These are phyloP conservation scores for Spongia lamella DNA, from an alignment of 37 sponge, comb jelly and placozoan genomes.

Conservation along the genomic window DNA sequence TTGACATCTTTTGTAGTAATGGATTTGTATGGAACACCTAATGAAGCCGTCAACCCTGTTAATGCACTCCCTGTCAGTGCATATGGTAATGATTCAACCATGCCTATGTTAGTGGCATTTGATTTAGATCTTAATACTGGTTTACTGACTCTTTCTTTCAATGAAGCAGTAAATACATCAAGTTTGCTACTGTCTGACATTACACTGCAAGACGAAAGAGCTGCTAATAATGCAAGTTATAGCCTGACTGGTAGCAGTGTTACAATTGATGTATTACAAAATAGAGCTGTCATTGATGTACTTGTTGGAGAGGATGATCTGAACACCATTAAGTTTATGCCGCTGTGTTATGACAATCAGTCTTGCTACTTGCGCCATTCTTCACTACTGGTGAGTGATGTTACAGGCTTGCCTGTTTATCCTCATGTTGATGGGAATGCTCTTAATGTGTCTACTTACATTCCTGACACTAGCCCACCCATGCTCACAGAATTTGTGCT, in stretches of 20 bases:
- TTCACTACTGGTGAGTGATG: conserved; percentile 40
- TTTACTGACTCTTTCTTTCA: conserved; percentile 59
- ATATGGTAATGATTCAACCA: conserved; percentile 50
- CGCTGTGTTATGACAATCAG: conserved; percentile 28
- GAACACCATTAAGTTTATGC: conserved; percentile 44
- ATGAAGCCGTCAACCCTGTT: conserved; percentile 40
- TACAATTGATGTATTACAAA: conserved; percentile 1
- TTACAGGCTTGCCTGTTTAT: conserved; percentile 18
- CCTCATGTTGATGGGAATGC: conserved; percentile 26
- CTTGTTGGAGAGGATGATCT: conserved; percentile 42
- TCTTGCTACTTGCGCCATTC: conserved; percentile 64
- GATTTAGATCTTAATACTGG: conserved; percentile 76
- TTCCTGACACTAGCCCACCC: conserved; percentile 63
- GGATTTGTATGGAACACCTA: conserved; percentile 57
- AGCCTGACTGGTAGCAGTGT: conserved; percentile 41
- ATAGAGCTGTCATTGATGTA: conserved; percentile 30
- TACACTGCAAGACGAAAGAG: conserved; percentile 42
- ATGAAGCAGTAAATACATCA: conserved; percentile 54
- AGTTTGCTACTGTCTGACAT: conserved; percentile 42
- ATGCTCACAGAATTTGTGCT: conserved; percentile 64
- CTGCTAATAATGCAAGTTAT: neutral
- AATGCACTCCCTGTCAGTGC: conserved; percentile 30
- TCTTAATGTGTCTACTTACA: conserved; percentile 46
- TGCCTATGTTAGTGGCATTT: conserved; percentile 57
- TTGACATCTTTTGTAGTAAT: conserved; percentile 48